phyloP scores from a whole-genome alignment of 1,140 invertebrate genomes.

The Neotoxoptera formosana region DNA sequence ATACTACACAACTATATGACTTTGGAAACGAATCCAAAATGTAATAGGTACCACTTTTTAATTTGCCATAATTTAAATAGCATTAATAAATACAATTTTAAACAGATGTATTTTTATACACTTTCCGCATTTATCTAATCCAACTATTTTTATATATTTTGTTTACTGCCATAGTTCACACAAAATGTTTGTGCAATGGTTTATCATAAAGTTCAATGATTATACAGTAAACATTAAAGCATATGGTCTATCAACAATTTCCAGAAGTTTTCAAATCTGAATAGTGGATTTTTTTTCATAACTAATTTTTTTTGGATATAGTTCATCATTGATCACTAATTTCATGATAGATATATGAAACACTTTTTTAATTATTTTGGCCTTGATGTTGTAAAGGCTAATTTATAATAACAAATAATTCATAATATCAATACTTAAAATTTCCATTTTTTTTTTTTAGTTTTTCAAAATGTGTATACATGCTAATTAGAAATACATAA shows the following conservation, averaged over 20 bases:
- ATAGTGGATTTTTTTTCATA: background rate
- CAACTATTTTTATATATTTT: constrained; percentile 31
- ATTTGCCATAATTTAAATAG: constrained; percentile 30
- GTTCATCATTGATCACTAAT: background rate
- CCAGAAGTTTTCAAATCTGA: background rate
- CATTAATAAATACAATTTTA: constrained; percentile 31
- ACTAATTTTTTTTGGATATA: background rate
- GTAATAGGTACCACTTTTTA: background rate
- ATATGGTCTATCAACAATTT: constrained; percentile 5
- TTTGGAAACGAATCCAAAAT: constrained; percentile 29
- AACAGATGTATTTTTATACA: constrained; percentile 40
- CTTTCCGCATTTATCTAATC: constrained; percentile 32
- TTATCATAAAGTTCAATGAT: constrained; percentile 33
- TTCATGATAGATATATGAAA: background rate
- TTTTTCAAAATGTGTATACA: background rate
- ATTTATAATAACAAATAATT: background rate
- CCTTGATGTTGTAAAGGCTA: background rate
- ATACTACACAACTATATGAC: constrained; percentile 12
- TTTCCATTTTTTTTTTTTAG: background rate
- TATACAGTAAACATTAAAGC: constrained; percentile 6
- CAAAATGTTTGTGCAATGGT: background rate
- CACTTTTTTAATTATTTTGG: background rate
- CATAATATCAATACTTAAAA: background rate
- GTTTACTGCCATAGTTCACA: constrained; percentile 2
- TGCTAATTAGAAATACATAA: background rate